Evolutionary conservation across 2,888 invertebrate species (phyloP).

Genomic region (Caenorhabditis japonica): DNA sequence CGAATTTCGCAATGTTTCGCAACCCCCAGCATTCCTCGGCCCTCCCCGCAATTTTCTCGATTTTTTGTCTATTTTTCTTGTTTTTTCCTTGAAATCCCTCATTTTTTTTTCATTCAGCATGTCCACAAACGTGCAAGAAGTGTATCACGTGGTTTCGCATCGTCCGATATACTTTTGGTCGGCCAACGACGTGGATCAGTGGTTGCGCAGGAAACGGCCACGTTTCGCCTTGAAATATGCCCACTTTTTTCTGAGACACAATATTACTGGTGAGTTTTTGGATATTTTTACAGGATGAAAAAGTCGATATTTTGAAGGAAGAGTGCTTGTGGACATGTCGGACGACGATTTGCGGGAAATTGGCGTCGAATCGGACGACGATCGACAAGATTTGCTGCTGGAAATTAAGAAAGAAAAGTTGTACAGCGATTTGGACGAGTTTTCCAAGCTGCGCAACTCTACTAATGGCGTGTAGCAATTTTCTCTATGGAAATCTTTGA

Average conservation of each 20-base stretch:
- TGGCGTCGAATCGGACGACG: constrained; percentile 64
- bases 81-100: background rate
- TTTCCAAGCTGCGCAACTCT: constrained; percentile 55
- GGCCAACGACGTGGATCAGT: constrained; percentile 65
- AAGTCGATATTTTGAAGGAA: constrained; percentile 53
- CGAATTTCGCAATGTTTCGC: constrained; percentile 8
- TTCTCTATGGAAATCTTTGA: too few species aligned
- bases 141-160: constrained; percentile 59
- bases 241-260: constrained; percentile 63
- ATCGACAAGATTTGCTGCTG: constrained; percentile 66
- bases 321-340: constrained; percentile 66
- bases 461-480: background rate
- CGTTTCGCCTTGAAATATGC: constrained; percentile 69
- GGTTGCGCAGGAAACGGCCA: constrained; percentile 61
- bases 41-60: background rate
- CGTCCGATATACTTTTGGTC: constrained; percentile 68
- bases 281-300: background rate
- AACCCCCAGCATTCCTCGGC: too few species aligned
- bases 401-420: constrained; percentile 68
- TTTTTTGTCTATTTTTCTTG: constrained; percentile 3
- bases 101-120: background rate
- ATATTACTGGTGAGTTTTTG: constrained; percentile 58
- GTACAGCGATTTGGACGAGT: constrained; percentile 66
- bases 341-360: constrained; percentile 64
- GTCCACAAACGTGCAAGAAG: constrained; percentile 56